Evolutionary conservation across 2,888 invertebrate genomes (phyloP).

Genomic region (Vesta saturnalis): DNA sequence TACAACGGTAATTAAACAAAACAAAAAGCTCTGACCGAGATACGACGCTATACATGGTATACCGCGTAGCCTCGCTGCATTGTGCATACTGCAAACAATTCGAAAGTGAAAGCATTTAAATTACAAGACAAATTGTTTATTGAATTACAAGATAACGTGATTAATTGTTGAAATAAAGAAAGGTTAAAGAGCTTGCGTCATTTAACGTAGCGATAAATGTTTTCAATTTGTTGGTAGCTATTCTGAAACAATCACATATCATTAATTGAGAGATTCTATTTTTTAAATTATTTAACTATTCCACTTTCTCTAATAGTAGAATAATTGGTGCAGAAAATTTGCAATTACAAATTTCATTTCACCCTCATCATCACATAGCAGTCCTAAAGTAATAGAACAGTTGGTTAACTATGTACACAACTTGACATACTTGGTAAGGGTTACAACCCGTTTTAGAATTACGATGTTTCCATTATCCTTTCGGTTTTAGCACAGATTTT

Average conservation of each 20-base stretch:
- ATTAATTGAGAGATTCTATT: no score
- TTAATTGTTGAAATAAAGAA: no score
- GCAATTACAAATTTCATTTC: constrained; percentile 10
- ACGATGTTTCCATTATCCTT: constrained; percentile 13
- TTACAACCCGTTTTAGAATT: constrained; percentile 14
- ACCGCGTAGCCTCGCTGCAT: neutral
- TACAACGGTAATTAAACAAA: neutral
- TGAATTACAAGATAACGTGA: neutral
- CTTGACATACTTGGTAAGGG: constrained; percentile 12
- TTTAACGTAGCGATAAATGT: neutral
- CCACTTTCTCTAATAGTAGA: neutral
- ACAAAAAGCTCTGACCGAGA: neutral
- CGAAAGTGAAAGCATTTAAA: neutral
- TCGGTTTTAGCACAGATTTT: constrained; percentile 10
- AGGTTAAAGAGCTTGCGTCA: no score
- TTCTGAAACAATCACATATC: no score
- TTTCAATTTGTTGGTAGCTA: no score
- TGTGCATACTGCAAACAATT: neutral
- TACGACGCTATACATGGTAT: neutral
- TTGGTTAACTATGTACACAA: constrained; percentile 11
- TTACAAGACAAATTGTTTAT: neutral
- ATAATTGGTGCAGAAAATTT: constrained; percentile 2
- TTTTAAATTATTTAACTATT: no score
- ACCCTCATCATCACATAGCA: constrained; percentile 9
- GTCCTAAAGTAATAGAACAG: constrained; percentile 8